Conservation (phyloP, 2,888 invertebrate genomes). For the Drosophila paranaensis region DNA sequence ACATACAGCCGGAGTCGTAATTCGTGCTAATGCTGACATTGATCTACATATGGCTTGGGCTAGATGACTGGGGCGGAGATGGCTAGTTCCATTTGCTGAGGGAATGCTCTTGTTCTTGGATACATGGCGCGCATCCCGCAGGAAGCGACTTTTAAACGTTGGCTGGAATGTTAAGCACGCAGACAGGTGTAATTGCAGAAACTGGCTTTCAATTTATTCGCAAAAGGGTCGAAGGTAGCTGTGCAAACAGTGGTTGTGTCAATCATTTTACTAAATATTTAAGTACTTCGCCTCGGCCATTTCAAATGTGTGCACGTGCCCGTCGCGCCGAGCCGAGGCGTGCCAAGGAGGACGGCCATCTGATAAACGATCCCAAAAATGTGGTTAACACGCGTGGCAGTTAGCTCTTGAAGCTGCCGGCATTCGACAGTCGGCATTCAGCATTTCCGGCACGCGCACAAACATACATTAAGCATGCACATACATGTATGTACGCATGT, state of each 20-base stretch:
- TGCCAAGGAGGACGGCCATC: conserved; percentile 10
- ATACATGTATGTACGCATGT: neutral
- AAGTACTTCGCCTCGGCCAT: conserved; percentile 50
- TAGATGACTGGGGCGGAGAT: neutral
- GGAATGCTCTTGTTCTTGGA: neutral
- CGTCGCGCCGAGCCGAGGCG: neutral
- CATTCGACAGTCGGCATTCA: neutral
- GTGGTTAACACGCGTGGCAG: conserved; percentile 58
- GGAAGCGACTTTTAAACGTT: neutral
- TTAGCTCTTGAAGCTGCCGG: conserved; percentile 16
- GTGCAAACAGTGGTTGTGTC: conserved; percentile 35
- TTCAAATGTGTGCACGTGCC: conserved; percentile 48
- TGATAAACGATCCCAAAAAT: conserved; percentile 55
- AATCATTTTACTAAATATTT: conserved; percentile 66
- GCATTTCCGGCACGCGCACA: conserved; percentile 6
- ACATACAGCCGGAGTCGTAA: conserved; percentile 13
- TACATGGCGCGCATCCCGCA: neutral
- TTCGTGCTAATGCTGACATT: conserved; percentile 15
- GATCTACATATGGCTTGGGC: conserved; percentile 22
- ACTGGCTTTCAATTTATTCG: conserved; percentile 3
- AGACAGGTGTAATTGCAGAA: conserved; percentile 1
- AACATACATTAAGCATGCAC: neutral
- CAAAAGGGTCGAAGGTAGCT: conserved; percentile 9
- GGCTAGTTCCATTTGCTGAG: neutral
- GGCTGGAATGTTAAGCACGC: neutral